These are phyloP conservation scores for Enteromius anoplus DNA, from an alignment of 2,797 vertebrate genomes.

Conservation along the genomic window DNA sequence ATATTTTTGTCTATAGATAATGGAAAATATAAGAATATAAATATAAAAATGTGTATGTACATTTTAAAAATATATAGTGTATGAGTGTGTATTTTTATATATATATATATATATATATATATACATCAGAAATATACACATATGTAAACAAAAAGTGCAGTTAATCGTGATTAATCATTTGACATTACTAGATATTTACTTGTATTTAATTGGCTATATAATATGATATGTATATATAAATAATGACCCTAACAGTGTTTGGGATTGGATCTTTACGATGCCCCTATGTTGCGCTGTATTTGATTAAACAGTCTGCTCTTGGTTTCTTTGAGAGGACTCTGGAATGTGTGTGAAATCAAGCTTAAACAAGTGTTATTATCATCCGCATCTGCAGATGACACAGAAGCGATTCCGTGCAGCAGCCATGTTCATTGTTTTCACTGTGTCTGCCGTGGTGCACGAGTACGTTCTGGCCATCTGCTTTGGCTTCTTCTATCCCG, in stretches of 20 bases:
- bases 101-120: too few relatives aligned
- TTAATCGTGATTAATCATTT: too few relatives aligned
- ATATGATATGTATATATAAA: not conserved
- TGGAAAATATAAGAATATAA: too few relatives aligned
- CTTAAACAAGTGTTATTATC: not conserved
- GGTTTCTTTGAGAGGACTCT: not conserved
- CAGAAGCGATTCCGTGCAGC: constrained; percentile 84
- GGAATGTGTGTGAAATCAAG: not conserved
- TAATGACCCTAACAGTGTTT: not conserved
- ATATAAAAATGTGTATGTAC: too few relatives aligned
- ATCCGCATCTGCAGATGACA: constrained; percentile 80
- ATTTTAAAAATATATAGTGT: too few relatives aligned
- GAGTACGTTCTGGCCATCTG: constrained; percentile 89
- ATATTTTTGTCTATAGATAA: too few relatives aligned
- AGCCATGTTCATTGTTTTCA: constrained; percentile 91
- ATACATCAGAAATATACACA: too few relatives aligned
- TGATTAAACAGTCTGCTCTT: not conserved
- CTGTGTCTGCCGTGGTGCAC: constrained; percentile 88
- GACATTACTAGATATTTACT: too few relatives aligned
- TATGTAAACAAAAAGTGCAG: too few relatives aligned
- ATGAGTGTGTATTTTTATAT: too few relatives aligned
- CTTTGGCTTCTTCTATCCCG: constrained; percentile 94
- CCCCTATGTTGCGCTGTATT: not conserved
- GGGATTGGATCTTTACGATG: not conserved
- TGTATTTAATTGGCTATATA: not conserved